Percentiles rank a stretch among this genome's conserved stretches.
Evolutionary conservation across 2,888 invertebrate species (phyloP).

Genomic region (Mythimna pallens): DNA sequence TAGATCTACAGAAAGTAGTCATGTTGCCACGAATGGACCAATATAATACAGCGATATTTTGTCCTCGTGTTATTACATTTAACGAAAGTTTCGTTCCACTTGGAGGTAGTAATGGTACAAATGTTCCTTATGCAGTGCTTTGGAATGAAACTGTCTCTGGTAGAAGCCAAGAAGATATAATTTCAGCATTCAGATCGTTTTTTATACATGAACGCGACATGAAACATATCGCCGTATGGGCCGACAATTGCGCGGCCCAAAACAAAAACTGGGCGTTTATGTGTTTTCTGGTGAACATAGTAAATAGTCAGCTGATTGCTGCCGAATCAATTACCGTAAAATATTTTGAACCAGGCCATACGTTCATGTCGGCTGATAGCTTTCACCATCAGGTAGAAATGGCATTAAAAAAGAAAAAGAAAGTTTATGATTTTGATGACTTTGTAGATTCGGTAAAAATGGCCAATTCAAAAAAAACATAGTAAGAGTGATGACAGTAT

Average conservation of each 20-base stretch:
- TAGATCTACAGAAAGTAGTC: too few species aligned
- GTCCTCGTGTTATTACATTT: too few species aligned
- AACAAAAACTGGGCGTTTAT: conserved; percentile 3
- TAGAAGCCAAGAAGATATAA: conserved; percentile 4
- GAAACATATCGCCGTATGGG: background rate
- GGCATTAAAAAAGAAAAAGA: background rate
- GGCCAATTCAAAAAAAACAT: conserved; percentile 2
- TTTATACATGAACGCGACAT: background rate
- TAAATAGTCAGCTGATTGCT: conserved; percentile 4
- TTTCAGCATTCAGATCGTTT: background rate
- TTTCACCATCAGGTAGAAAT: conserved; percentile 4
- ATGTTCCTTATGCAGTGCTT: conserved; percentile 13
- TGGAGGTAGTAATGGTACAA: too few species aligned
- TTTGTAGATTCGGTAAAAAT: conserved; percentile 8
- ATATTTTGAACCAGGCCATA: conserved; percentile 15
- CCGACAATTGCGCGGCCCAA: conserved; percentile 7
- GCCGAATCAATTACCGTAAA: conserved; percentile 8
- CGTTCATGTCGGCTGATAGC: background rate
- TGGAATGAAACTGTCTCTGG: conserved; percentile 37
- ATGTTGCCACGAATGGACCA: too few species aligned
- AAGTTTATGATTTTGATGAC: background rate
- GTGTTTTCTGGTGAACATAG: conserved; percentile 11
- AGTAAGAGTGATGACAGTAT: background rate
- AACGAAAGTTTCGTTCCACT: conserved; percentile 30
- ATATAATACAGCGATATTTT: too few species aligned